Evolutionary conservation across 2,113 vertebrate genomes (phyloP).

Genomic region (Pseudorhombus dupliciocellatus): DNA sequence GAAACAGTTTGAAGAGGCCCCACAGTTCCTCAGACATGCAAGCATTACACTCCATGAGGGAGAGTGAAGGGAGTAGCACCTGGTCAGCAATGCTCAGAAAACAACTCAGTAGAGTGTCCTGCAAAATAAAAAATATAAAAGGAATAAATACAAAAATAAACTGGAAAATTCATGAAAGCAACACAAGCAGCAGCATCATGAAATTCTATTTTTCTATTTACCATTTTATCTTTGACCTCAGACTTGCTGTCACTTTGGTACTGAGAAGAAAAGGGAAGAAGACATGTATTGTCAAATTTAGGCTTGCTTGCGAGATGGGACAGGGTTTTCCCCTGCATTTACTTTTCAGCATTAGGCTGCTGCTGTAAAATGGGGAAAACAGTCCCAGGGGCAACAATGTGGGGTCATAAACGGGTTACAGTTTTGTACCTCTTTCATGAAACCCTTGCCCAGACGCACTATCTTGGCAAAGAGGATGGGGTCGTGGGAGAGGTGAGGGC

Average conservation of each 20-base stretch:
- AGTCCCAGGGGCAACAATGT: neutral
- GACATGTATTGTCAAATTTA: neutral
- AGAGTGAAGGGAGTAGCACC: conserved; percentile 93
- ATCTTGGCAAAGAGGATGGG: conserved; percentile 96
- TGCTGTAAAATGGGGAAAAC: no score
- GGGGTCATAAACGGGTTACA: neutral
- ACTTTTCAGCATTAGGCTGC: no score
- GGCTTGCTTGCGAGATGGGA: neutral
- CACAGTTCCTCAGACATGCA: conserved; percentile 91
- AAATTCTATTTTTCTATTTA: conserved; percentile 19
- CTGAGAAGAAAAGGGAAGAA: conserved; percentile 61
- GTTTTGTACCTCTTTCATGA: conserved; percentile 95
- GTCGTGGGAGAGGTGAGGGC: conserved; percentile 96
- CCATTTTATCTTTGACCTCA: conserved; percentile 74
- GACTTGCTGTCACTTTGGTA: conserved; percentile 66
- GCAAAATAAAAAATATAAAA: neutral
- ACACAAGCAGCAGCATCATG: neutral
- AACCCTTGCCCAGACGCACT: conserved; percentile 93
- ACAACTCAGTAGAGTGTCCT: conserved; percentile 88
- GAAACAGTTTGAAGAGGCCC: conserved; percentile 98
- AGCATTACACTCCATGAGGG: conserved; percentile 97
- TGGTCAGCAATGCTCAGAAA: conserved; percentile 79
- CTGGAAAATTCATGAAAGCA: neutral
- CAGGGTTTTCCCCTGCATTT: no score
- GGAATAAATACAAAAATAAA: neutral